Evolutionary conservation across 2,888 invertebrate species (phyloP).

Genomic region (Elysia crispata): DNA sequence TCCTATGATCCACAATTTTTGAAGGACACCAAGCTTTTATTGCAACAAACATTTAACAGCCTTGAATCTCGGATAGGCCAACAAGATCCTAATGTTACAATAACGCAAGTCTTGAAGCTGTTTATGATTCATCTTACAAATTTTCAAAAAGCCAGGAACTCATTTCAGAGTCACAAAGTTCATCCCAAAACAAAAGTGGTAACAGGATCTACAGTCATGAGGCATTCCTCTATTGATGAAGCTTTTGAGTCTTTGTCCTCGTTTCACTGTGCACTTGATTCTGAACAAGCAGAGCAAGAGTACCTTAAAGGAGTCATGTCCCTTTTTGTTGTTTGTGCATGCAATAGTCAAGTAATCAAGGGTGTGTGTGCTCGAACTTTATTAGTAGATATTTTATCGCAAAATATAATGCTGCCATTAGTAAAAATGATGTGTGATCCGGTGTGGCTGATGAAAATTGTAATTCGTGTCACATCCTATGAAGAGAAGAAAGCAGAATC

Average conservation of each 20-base stretch:
- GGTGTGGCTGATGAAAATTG: slow-evolving; percentile 65
- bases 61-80: slow-evolving; percentile 6
- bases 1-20: slow-evolving; percentile 57
- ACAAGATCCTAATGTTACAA: slow-evolving; percentile 29
- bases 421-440: slow-evolving; percentile 60
- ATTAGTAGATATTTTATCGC: slow-evolving; percentile 60
- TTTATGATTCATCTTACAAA: slow-evolving; percentile 37
- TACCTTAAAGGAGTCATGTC: slow-evolving; percentile 53
- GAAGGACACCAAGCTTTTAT: slow-evolving; percentile 53
- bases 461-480: slow-evolving; percentile 63
- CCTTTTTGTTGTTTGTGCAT: slow-evolving; percentile 50
- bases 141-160: slow-evolving; percentile 35
- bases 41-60: slow-evolving; percentile 37
- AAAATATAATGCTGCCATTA: slow-evolving; percentile 61
- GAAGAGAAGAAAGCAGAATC: slow-evolving; percentile 47
- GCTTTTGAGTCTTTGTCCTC: slow-evolving; percentile 50
- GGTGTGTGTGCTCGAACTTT: slow-evolving; percentile 48
- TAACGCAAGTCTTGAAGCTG: slow-evolving; percentile 32
- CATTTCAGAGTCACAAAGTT: slow-evolving; percentile 40
- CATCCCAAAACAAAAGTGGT: slow-evolving; percentile 41
- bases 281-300: slow-evolving; percentile 46
- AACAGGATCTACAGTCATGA: slow-evolving; percentile 10
- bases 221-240: slow-evolving; percentile 50
- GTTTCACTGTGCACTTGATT: slow-evolving; percentile 54
- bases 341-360: slow-evolving; percentile 52